Evolutionary conservation across 2,797 vertebrate genomes (phyloP), one percentile per base, ranked within the genome.

Genomic region (Esox masquinongy): DNA sequence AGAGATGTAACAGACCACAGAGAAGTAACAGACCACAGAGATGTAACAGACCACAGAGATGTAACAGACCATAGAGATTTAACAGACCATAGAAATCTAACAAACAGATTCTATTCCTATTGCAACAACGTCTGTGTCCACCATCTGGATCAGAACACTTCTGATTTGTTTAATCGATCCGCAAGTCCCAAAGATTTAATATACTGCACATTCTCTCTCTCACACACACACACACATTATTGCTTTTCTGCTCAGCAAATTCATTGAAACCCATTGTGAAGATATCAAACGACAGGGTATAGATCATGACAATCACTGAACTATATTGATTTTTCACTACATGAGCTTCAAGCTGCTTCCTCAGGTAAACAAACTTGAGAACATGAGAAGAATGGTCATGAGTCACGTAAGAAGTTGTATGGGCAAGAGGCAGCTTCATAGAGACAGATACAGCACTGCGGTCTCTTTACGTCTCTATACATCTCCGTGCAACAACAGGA

Each of bases 331-430:
- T 76, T 66, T 84, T 71, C 82, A 85, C 79, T 39, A 39, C 2
- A 4, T 39, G 36, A 39, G 36, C 36, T 3, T 39, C n/a, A 59
- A 15, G 1, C 84, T 8, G 26, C 85, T 75, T 87, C 87, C 87
- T 83, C 77, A 83, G 83, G 91, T 90, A 90, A 91, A 92, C 88
- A 91, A 86, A 87, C 87, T 2, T n/a, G n/a, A n/a, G n/a, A n/a
- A 16, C 2, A 24, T 59, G 12, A 59, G 53, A 9, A 59, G 22
- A 59, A 61, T 24, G 0, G 56, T 59, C n/a, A 61, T 14, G 22
- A 12, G 22, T 24, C 56, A 5, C 56, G 9, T 12, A 22, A 56
- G n/a, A 56, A 22, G 11, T 24, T 26, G 22, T 14, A 5, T 12
- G 43, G 9, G 43, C 43, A 14, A 2, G 6, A 47, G 43, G 11